Base-by-base conservation (phyloP, 2,113 vertebrate species). In the Cyprinodon variegatus region DNA sequence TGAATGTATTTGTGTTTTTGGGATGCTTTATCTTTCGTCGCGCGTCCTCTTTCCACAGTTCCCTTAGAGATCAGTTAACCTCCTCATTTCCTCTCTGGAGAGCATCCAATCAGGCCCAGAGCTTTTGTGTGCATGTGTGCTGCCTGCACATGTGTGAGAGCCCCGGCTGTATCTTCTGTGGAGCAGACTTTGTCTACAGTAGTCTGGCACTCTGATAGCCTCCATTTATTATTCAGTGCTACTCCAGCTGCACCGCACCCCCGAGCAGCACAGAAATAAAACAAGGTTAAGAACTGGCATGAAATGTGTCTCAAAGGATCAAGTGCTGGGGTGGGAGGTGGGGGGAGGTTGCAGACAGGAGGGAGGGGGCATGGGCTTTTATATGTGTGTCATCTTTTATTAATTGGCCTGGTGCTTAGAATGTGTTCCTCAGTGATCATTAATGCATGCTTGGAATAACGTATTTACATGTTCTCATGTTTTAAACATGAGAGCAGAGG, bases 391-490 rank as follows among this genome's bases (percentile, higher is more conserved):
- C 90, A 93, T 94, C 88, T 94, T 93, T 94, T 93, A 94, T 93
- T 94, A 94, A 94, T 93, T 92, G 89, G 85, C 79, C 81, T 69
- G 81, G 87, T 90, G 86, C 90, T 85, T 77, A 85, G 88, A 84
- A 83, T 71, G 86, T 65, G 74, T 83, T 90, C 91, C 89, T 81
- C 83, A 82, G 45, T 92, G 90, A 92, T 93, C 91, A 93, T 93
- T 94, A 93, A 93, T 93, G 90, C 91, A 93, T 93, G 89, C 66
- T 66, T 68, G 65, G 85, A 87, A 91, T 91, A 94, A 91, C 83
- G 84, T 93, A 93, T 95, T 94, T 92, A 93, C 93, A 93, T 94
- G 94, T 93, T 89, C 83, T 88, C 82, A 90, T 94, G 81, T 80
- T 90, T 94, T 86, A 93, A 93, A 85, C 88, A 93, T 92, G 87